Evolutionary conservation across 1,140 invertebrate genomes (phyloP), one percentile per base, ranked within the genome.

Genomic region (Acromyrmex echinatior): DNA sequence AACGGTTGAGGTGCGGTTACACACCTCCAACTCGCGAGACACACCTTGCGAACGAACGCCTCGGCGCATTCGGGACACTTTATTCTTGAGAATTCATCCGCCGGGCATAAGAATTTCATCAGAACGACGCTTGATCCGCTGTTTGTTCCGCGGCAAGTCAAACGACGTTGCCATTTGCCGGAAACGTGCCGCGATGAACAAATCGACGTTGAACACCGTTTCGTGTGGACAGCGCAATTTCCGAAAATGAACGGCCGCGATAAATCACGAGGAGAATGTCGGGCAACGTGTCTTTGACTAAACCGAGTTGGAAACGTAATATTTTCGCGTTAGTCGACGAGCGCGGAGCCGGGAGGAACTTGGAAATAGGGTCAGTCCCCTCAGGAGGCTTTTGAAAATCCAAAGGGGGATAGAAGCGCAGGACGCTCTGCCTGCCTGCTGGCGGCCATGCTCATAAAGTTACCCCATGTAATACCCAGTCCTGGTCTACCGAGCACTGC

Each of bases 271-370:
- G 35, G 66, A 49, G 70, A 62, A 62, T 74, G 56, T 76, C 56
- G 80, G 70, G 56, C 56, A 62, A 31, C 70, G 70, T 76, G 80
- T 84, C 80, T 84, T 84, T 84, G 80, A 76, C 80, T 84, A 76
- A 84, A 84, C 56, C 80, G 70, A 84, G 80, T 74, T 84, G 80
- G 80, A 84, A 84, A 84, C n/a, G 80, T 84, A 84, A 84, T 84
- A 84, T 84, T 84, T 84, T 84, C 80, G 70, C 39, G 70, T 84
- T 84, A 84, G 80, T 39, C 25, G 39, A 56, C 53, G 12, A 53
- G 21, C 53, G 18, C 45, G 56, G 60, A 49, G 16, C 56, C 25
- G 80, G 53, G 18, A 63, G 80, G 31, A 84, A 74, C 56, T 84
- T 82, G 70, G 39, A 76, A 84, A 84, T 76, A 84, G 80, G 80